Evolutionary conservation across 53 echinoderm and acorn worm genomes (phyloP).

Genomic region (Stichopus horrens): DNA sequence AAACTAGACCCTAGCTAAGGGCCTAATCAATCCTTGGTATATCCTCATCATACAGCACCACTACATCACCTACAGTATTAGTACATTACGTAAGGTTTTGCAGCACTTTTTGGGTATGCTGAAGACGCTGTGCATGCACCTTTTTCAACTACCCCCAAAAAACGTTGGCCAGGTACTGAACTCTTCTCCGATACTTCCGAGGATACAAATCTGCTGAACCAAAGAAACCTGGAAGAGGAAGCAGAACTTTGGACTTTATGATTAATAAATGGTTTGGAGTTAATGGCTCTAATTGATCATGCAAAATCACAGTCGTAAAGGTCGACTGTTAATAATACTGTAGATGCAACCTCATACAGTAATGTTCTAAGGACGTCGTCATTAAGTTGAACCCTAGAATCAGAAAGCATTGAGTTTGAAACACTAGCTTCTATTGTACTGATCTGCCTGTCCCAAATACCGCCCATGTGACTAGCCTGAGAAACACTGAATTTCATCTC

Average conservation of each 20-base stretch:
- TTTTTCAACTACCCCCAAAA: conserved; percentile 47
- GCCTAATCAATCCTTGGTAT: conserved; percentile 19
- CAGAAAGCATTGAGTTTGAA: conserved; percentile 32
- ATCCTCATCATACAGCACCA: neutral
- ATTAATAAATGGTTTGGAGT: conserved; percentile 28
- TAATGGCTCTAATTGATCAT: conserved; percentile 26
- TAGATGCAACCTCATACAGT: conserved; percentile 52
- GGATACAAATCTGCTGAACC: neutral
- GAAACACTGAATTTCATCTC: conserved; percentile 56
- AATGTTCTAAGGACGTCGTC: conserved; percentile 43
- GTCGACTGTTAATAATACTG: conserved; percentile 57
- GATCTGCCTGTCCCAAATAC: conserved; percentile 55
- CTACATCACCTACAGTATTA: conserved; percentile 42
- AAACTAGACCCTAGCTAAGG: neutral
- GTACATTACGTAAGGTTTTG: neutral
- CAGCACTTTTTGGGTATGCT: conserved; percentile 44
- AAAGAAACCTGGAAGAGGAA: conserved; percentile 28
- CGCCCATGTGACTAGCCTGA: conserved; percentile 60
- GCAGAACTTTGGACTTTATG: conserved; percentile 14
- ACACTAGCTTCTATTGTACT: conserved; percentile 44
- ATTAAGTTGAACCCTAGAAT: conserved; percentile 42
- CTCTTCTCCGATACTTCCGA: conserved; percentile 15
- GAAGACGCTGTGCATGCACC: conserved; percentile 20
- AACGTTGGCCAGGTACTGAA: conserved; percentile 22
- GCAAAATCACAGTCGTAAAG: conserved; percentile 37